Base-by-base conservation (phyloP, 2,797 vertebrate species). In the Parauchenoglanis ngamensis region DNA sequence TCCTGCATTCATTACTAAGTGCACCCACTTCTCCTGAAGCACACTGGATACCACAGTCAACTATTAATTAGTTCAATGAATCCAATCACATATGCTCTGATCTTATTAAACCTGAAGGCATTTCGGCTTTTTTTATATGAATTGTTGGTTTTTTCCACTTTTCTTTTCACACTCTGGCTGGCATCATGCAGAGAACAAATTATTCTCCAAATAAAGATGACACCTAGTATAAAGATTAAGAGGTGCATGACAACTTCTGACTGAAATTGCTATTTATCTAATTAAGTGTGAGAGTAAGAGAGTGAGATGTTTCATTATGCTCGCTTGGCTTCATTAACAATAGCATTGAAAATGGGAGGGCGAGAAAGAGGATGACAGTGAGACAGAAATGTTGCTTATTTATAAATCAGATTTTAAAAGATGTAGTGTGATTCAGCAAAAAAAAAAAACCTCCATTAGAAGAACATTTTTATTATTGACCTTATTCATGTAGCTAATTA, bases 291-390 rank as follows among this genome's bases (percentile, higher is more conserved):
- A 78, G 40, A 73, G 54, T 31, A 44, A 79, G 52, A 13, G 49
- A 63, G 35, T 23, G 49, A 57, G 52, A 17, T 23, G 46, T 52
- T 35, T n/a, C 49, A 40, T 80, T 40, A 70, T 2, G 35, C 28
- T 35, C 11, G 6, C 10, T 7, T 12, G 28, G 61, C 67, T 35
- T 35, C 75, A 67, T 12, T 12, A 46, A 46, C 12, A 46, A 46
- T n/a, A 61, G 57, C 6, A 44, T 4, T 28, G 91, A 88, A 83
- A 90, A 85, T 87, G 88, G 84, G 77, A 87, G 88, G 85, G 84
- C 86, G 84, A 81, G 79, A 89, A 88, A 87, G 85, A 89, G 75
- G 70, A 63, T 52, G 77, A 46, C 59, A 59, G 35, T 25, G 28
- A 52, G 21, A 31, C 35, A 5, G 46, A 63, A 81, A 46, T 78